These are phyloP conservation scores for Pelodiscus sinensis DNA, from an alignment of 2,113 vertebrate genomes.

Conservation along the genomic window DNA sequence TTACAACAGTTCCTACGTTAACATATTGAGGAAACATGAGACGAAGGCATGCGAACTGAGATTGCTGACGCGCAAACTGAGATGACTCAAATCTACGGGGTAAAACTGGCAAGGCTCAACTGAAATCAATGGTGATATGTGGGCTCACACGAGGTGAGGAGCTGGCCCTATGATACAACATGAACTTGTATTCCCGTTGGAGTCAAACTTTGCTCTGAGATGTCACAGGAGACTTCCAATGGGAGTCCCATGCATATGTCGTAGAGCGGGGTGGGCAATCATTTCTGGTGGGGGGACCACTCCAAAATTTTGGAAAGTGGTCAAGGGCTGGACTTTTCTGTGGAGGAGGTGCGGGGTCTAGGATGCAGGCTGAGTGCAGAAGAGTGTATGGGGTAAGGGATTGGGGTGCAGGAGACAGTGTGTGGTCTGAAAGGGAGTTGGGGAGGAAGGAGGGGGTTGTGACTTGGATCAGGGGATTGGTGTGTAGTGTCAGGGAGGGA, in stretches of 20 bases:
- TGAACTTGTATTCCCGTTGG: background rate
- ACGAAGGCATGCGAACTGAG: background rate
- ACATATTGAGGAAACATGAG: background rate
- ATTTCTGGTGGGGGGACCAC: no score
- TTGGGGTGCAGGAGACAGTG: no score
- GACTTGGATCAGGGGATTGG: no score
- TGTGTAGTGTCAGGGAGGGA: no score
- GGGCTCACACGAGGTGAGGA: background rate
- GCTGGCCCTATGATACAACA: background rate
- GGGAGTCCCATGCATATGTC: background rate
- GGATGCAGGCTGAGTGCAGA: no score
- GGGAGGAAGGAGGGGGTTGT: no score
- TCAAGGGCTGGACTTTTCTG: no score
- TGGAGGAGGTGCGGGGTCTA: no score
- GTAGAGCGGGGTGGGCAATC: background rate
- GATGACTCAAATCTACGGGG: background rate
- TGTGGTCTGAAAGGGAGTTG: no score
- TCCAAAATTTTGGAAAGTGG: no score
- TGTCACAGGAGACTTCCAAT: background rate
- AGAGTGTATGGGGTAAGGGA: no score
- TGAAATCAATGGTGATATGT: background rate
- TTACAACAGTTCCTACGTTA: slow-evolving; percentile 19
- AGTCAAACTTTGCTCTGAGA: background rate
- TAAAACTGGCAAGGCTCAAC: background rate
- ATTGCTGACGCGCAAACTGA: background rate